Base-by-base conservation (phyloP, 2,888 invertebrate species). In the Athetis lepigone region DNA sequence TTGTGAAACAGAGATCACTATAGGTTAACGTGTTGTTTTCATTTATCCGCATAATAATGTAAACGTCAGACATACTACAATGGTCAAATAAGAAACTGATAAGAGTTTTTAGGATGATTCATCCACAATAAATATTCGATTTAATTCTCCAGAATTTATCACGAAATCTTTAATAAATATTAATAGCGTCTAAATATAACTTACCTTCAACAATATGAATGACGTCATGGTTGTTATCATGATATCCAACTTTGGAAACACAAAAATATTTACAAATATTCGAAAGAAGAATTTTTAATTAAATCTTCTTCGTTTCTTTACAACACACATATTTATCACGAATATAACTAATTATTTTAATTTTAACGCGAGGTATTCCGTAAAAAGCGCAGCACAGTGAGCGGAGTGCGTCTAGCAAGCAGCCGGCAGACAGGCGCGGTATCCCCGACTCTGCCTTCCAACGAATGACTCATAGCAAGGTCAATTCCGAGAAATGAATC, bases 401-500 rank as follows among this genome's bases (percentile, higher is more conserved):
- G 84, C 92, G 89, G 90, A 90, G 90, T 90, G 90, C 88, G 91
- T 89, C 90, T 91, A 92, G 88, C 89, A 87, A 90, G 90, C 93
- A 89, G 88, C 94, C 94, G 94, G 92, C 93, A 93, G 94, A 93
- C 94, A 94, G 92, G 94, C 94, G 94, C 95, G 95, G 95, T 95
- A 95, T 95, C 95, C 95, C 95, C 95, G 89, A 94, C 94, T 94
- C 94, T 95, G 95, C 94, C 94, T 94, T 92, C 93, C 92, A 93
- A 84, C 94, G 95, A 95, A 94, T 95, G 95, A 95, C 95, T 95
- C 95, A 95, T 95, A 91, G 94, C 95, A 95, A 95, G 95, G 95
- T 95, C 95, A 95, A 95, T 95, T 95, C 95, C 94, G 95, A 95
- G 94, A 94, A 94, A 94, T 95, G 95, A 95, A 94, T 95, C 95